Percentiles rank a stretch among this genome's conserved stretches.
Conservation (phyloP, 1,140 invertebrate genomes). For the Belonocnema kinseyi region DNA sequence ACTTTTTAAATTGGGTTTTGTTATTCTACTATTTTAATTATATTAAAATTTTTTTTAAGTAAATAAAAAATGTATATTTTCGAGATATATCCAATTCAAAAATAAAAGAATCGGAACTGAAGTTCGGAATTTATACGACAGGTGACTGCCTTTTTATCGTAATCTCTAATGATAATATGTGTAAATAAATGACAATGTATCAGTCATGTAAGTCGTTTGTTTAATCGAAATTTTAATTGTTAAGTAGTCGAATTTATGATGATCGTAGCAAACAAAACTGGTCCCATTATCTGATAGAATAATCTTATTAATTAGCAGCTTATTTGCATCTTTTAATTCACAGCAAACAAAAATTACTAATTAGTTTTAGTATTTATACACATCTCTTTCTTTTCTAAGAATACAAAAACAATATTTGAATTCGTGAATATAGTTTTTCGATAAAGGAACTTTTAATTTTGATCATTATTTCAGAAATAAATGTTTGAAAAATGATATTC, state of each 20-base stretch:
- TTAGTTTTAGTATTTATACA: too few species aligned
- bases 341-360: too few species aligned
- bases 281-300: neutral
- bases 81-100: too few species aligned
- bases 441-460: too few species aligned
- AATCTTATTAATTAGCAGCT: neutral
- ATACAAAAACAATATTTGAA: too few species aligned
- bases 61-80: too few species aligned
- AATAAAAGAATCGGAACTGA: neutral
- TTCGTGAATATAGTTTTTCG: too few species aligned
- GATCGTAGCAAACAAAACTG: neutral
- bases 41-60: too few species aligned
- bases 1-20: neutral
- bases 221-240: conserved; percentile 26
- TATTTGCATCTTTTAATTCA: neutral
- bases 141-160: conserved; percentile 28
- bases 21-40: too few species aligned
- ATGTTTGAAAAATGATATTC: neutral
- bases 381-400: too few species aligned
- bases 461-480: neutral
- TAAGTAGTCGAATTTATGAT: conserved; percentile 15
- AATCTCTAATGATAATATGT: conserved; percentile 26
- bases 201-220: conserved; percentile 15
- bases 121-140: neutral
- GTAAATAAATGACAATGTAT: conserved; percentile 29